A percentile compares a stretch with the other conserved stretches of the same genome.
phyloP scores from a whole-genome alignment of 1,140 invertebrate genomes.

The Mya arenaria region DNA sequence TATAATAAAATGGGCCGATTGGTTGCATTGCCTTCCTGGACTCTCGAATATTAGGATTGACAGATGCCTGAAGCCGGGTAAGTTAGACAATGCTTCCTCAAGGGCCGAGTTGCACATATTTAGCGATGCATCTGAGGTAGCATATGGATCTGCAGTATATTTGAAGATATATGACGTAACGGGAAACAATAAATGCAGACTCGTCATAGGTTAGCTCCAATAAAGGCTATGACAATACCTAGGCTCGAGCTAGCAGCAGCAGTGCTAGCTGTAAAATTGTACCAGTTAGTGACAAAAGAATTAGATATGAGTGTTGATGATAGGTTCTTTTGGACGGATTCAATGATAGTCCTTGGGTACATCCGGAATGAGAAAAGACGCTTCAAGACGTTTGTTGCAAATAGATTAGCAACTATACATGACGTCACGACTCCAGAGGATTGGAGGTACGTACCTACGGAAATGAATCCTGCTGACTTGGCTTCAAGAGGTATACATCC shows the following conservation, averaged over 20 bases:
- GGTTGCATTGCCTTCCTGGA: not conserved
- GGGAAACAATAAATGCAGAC: not conserved
- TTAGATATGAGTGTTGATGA: not conserved
- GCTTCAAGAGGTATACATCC: not conserved
- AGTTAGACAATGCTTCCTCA: not conserved
- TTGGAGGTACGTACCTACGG: constrained; percentile 40
- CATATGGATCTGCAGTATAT: not conserved
- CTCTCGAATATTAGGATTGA: not conserved
- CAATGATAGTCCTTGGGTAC: constrained; percentile 35
- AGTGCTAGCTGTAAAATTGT: constrained; percentile 1
- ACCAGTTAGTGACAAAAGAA: constrained; percentile 2
- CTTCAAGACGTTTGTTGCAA: constrained; percentile 48
- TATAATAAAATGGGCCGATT: not conserved
- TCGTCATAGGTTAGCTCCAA: constrained; percentile 28
- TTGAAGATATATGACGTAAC: not conserved
- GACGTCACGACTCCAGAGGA: not conserved
- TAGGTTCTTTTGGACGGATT: constrained; percentile 46
- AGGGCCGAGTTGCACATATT: not conserved
- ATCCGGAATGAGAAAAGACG: constrained; percentile 33
- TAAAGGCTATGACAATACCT: constrained; percentile 30
- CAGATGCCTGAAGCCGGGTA: not conserved
- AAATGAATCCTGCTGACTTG: constrained; percentile 57
- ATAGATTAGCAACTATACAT: constrained; percentile 23
- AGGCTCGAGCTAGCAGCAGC: constrained; percentile 45
- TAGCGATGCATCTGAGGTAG: not conserved